A percentile compares a stretch with the other conserved stretches of the same genome.
phyloP scores from a whole-genome alignment of 2,113 vertebrate species.

The Neolamprologus fasciatus region DNA sequence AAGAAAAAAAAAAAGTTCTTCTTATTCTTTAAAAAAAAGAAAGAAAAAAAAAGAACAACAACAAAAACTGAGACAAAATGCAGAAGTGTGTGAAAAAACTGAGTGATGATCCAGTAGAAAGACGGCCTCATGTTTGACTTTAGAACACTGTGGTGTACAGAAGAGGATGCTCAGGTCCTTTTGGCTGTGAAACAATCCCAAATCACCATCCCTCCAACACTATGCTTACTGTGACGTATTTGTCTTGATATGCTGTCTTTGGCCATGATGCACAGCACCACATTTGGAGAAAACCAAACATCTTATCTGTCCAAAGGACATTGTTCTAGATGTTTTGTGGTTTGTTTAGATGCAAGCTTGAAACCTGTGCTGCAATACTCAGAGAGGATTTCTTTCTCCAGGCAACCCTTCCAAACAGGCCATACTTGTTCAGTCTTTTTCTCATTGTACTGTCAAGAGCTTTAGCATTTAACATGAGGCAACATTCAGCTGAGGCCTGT shows the following conservation, averaged over 20 bases:
- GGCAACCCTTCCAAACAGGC: neutral
- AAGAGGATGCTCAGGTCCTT: neutral
- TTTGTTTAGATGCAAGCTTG: neutral
- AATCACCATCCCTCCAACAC: rapidly evolving
- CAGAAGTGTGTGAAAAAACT: neutral
- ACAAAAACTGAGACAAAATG: neutral
- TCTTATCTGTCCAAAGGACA: neutral
- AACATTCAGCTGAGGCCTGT: neutral
- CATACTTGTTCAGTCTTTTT: neutral
- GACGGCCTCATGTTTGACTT: neutral
- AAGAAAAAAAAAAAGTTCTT: neutral
- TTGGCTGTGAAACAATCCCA: neutral
- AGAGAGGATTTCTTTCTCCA: neutral
- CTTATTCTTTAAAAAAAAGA: neutral
- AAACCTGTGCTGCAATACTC: neutral
- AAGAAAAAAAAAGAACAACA: neutral
- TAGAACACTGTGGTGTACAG: neutral
- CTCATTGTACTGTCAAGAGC: neutral
- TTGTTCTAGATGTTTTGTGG: neutral
- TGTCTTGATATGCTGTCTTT: neutral
- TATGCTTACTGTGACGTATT: neutral
- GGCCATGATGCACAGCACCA: neutral
- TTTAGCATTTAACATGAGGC: neutral
- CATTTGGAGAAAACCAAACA: neutral
- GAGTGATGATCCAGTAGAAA: neutral